Percentiles rank a stretch among this genome's conserved stretches.
These are phyloP conservation scores for Melitaea cinxia DNA, from an alignment of 1,140 invertebrate species.

Conservation along the genomic window DNA sequence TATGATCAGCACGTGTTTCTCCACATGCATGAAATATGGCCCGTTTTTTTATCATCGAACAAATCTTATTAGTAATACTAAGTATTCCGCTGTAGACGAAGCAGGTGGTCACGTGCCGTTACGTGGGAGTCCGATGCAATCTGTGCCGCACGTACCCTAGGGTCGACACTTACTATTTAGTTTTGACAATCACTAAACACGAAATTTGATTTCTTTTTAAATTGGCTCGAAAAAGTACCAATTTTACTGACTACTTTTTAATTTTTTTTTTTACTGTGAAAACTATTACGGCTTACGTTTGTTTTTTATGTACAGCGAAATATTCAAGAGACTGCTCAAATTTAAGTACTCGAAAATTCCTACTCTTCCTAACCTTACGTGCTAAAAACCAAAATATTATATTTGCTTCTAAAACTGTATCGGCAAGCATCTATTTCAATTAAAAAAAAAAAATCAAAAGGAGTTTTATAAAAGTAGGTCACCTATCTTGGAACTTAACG, in stretches of 20 bases:
- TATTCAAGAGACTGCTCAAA: too few relatives aligned
- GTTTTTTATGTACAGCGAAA: too few relatives aligned
- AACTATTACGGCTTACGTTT: too few relatives aligned
- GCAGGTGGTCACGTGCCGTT: conserved; percentile 42
- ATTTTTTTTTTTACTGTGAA: too few relatives aligned
- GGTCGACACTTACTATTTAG: conserved; percentile 22
- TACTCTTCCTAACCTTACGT: too few relatives aligned
- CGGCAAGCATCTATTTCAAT: too few relatives aligned
- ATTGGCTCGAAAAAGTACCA: background rate
- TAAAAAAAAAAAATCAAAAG: too few relatives aligned
- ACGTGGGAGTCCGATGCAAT: conserved; percentile 36
- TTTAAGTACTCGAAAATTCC: too few relatives aligned
- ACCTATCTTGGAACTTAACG: background rate
- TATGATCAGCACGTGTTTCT: background rate
- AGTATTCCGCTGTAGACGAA: background rate
- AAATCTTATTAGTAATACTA: background rate
- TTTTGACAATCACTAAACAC: conserved; percentile 18
- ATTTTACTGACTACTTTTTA: background rate
- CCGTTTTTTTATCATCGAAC: background rate
- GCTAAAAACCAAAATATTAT: too few relatives aligned
- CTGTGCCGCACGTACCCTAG: conserved; percentile 21
- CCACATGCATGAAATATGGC: background rate
- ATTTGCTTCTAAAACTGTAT: too few relatives aligned
- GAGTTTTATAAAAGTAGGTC: too few relatives aligned
- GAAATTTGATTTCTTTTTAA: background rate